Evolutionary conservation across 1,140 invertebrate species (phyloP).

Genomic region (Trichonephila clavipes): DNA sequence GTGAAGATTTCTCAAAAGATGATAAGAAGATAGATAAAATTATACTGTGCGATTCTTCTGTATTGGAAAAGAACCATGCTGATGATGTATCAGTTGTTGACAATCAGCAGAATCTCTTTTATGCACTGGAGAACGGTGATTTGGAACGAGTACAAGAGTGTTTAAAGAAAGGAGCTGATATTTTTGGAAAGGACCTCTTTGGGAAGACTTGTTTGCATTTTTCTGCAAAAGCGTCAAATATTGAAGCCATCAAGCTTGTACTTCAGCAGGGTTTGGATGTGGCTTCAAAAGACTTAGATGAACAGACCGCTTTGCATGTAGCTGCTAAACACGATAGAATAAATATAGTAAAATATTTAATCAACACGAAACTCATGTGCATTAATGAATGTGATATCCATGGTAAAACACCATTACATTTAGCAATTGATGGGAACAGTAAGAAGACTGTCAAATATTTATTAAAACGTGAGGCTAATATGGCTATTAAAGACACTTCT

Average conservation of each 20-base stretch:
- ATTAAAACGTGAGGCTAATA: not conserved
- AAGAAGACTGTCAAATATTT: not conserved
- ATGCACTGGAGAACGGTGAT: not conserved
- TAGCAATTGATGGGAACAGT: not conserved
- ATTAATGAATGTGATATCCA: not conserved
- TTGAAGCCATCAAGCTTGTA: not conserved
- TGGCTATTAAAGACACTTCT: not conserved
- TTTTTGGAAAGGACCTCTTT: constrained; percentile 26
- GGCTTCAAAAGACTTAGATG: constrained; percentile 88
- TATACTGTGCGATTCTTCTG: not conserved
- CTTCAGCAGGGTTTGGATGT: constrained; percentile 74
- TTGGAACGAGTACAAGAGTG: not conserved
- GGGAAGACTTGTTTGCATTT: not conserved
- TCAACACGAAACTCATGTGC: not conserved
- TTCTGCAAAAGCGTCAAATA: constrained; percentile 79
- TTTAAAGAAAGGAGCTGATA: not conserved
- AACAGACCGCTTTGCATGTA: constrained; percentile 79
- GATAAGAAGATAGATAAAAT: not conserved
- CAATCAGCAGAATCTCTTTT: not conserved
- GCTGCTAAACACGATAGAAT: not conserved
- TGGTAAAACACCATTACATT: constrained; percentile 9
- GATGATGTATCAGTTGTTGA: not conserved
- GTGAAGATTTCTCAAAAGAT: constrained; percentile 26
- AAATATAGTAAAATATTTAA: constrained; percentile 85
- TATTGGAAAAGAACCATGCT: not conserved